Conservation (phyloP, 1,140 invertebrate species). For the Proctacanthus coquilletti region DNA sequence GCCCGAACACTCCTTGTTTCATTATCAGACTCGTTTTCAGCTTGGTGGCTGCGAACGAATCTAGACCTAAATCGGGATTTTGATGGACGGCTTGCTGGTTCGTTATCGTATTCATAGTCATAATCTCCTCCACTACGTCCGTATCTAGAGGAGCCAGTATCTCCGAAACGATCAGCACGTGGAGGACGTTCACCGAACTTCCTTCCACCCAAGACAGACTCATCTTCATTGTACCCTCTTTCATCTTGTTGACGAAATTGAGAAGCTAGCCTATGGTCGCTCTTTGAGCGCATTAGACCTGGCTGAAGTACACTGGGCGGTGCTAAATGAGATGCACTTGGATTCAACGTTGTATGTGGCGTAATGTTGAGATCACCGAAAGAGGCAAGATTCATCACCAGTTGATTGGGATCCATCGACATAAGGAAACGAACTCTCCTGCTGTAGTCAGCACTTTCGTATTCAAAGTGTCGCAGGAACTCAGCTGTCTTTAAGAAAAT, state of each 20-base stretch:
- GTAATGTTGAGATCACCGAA: conserved; percentile 77
- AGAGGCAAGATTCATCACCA: conserved; percentile 67
- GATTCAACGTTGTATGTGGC: conserved; percentile 32
- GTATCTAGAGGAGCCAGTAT: conserved; percentile 34
- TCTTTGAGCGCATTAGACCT: conserved; percentile 81
- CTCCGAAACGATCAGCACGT: conserved; percentile 29
- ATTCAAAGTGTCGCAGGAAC: conserved; percentile 85
- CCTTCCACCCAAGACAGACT: conserved; percentile 47
- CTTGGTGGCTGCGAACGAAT: conserved; percentile 47
- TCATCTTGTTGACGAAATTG: conserved; percentile 79
- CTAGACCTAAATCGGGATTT: conserved; percentile 52
- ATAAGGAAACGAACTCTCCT: conserved; percentile 70
- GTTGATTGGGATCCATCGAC: conserved; percentile 76
- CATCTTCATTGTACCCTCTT: conserved; percentile 39
- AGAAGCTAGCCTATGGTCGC: conserved; percentile 77
- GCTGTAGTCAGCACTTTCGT: conserved; percentile 77
- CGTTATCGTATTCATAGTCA: conserved; percentile 46
- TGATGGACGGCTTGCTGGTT: conserved; percentile 31
- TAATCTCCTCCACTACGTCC: conserved; percentile 36
- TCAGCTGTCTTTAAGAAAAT: conserved; percentile 87
- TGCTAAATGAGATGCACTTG: conserved; percentile 35
- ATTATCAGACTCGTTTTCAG: conserved; percentile 51
- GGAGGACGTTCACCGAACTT: conserved; percentile 52
- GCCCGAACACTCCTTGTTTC: conserved; percentile 40
- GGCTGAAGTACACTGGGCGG: conserved; percentile 40